phyloP scores from a whole-genome alignment of 2,113 vertebrate genomes.

The Callaeas wilsoni region DNA sequence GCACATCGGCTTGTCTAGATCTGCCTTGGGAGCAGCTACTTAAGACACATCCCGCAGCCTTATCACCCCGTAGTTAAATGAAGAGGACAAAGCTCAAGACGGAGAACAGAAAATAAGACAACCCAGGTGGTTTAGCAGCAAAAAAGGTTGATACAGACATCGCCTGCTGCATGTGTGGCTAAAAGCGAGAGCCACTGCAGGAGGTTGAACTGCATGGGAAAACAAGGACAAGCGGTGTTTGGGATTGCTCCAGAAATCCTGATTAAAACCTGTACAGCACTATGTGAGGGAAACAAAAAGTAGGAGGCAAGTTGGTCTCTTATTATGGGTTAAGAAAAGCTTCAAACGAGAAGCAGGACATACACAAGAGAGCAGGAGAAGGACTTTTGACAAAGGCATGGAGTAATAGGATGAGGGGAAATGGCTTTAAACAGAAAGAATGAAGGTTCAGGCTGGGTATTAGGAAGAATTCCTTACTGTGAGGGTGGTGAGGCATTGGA shows the following conservation, averaged over 20 bases:
- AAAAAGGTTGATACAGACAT: background rate
- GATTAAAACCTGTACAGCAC: background rate
- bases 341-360: background rate
- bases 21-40: background rate
- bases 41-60: background rate
- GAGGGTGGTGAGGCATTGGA: background rate
- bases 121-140: background rate
- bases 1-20: rapidly evolving
- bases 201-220: background rate
- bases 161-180: rapidly evolving
- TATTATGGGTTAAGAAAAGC: background rate
- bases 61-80: background rate
- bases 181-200: background rate
- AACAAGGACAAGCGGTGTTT: background rate
- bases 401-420: background rate
- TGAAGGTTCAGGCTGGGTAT: background rate
- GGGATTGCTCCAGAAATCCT: background rate
- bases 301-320: background rate
- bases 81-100: background rate
- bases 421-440: background rate
- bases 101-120: background rate
- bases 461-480: background rate
- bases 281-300: background rate
- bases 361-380: too few species aligned
- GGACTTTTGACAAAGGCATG: background rate